Evolutionary conservation across 2,888 invertebrate species (phyloP), one percentile per base, ranked within the genome.

Genomic region (Drosophila suboccidentalis): DNA sequence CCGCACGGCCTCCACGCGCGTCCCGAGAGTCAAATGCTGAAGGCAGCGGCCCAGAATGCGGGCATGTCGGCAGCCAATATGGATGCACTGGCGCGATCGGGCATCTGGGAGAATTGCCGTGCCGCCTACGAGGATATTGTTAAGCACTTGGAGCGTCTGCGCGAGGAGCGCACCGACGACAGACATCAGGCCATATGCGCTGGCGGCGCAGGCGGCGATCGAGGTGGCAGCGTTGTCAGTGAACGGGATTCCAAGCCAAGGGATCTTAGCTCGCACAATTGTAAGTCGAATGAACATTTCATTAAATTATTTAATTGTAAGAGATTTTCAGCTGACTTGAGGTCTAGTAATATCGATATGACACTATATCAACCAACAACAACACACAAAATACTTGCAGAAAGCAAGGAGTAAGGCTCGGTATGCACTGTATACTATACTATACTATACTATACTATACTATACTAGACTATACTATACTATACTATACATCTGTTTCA

Each of bases 101-200:
- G 97, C 90, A 97, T 97, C 92, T 97, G 97, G 97, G 97, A 98
- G 94, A 97, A 97, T 94, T 97, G 97, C 94, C 95, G 97, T 93
- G 97, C 97, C 81, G 97, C 97, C 88, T 98, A 98, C 93, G 98
- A 97, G 94, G 97, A 98, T 94, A 97, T 98, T 93, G 97, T 97
- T 89, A 98, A 97, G 94, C 97, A 97, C 93, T 95, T 98, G 92
- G 97, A 97, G 95, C 97, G 98, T 96, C 97, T 97, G 94, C 95
- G 97, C 90, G 97, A 97, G 92, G 97, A 97, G 93, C 94, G 97
- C 93, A 96, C 96, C 71, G 97, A 97, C 91, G 97, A 97, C 92
- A 94, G 97, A 93, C 97, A 96, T 92, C 95, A 96, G 93, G 96
- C 63, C 13, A 82, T 97, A 36, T 79, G 87, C 46, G 80, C 78